These are phyloP conservation scores for Mormyrus hasselquistii DNA, from an alignment of 2,797 vertebrate species.

Conservation along the genomic window DNA sequence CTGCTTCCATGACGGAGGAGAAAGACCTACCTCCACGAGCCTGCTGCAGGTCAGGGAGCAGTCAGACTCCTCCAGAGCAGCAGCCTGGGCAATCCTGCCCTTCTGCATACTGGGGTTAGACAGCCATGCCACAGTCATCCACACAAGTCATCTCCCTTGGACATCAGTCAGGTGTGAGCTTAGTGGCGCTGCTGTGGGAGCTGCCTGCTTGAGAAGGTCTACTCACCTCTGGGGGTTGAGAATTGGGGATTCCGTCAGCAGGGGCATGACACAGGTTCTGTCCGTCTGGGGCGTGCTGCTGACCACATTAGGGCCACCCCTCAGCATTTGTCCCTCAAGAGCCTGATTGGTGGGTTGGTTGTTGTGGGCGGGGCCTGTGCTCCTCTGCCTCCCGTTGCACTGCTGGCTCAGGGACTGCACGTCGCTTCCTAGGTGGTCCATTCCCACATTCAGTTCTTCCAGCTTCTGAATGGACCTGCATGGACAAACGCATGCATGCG, in stretches of 20 bases:
- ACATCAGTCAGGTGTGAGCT: constrained; percentile 12
- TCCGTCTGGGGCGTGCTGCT: constrained; percentile 70
- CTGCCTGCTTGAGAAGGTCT: neutral
- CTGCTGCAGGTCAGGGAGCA: constrained; percentile 53
- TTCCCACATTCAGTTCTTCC: constrained; percentile 88
- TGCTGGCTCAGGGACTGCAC: constrained; percentile 67
- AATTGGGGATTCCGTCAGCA: constrained; percentile 76
- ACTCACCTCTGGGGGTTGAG: constrained; percentile 65
- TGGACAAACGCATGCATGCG: neutral
- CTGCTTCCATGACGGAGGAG: neutral
- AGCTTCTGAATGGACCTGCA: constrained; percentile 90
- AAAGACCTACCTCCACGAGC: constrained; percentile 61
- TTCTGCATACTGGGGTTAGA: constrained; percentile 38
- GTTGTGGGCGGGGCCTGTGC: constrained; percentile 39
- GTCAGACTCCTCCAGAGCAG: constrained; percentile 57
- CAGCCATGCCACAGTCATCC: neutral
- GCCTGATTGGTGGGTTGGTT: constrained; percentile 35
- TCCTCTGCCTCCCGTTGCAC: constrained; percentile 64
- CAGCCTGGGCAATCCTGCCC: constrained; percentile 35
- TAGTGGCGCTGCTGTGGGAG: neutral
- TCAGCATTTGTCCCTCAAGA: constrained; percentile 50
- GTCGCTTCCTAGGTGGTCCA: constrained; percentile 82
- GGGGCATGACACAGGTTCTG: constrained; percentile 60
- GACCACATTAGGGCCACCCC: constrained; percentile 48
- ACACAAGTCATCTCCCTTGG: constrained; percentile 24